These are phyloP conservation scores for Amphipoea lucens DNA, from an alignment of 2,888 invertebrate species.

Conservation along the genomic window DNA sequence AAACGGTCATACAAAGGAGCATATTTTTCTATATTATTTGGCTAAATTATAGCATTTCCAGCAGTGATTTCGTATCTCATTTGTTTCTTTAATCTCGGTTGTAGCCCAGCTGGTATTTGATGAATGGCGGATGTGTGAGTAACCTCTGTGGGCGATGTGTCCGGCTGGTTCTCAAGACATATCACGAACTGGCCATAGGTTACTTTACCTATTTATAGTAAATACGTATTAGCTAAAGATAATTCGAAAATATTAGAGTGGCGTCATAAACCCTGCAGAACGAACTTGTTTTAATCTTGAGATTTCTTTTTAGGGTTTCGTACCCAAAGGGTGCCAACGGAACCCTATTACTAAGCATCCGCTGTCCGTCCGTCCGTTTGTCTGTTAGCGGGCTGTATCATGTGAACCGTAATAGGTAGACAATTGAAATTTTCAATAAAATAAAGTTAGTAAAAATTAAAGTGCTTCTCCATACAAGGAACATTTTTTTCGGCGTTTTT, in stretches of 20 bases:
- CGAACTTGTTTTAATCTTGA: not conserved
- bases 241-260: too few relatives aligned
- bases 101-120: slow-evolving; percentile 39
- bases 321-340: not conserved
- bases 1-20: not conserved
- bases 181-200: slow-evolving; percentile 52
- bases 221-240: not conserved
- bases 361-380: not conserved
- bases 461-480: too few relatives aligned
- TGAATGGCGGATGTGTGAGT: slow-evolving; percentile 57
- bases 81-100: slow-evolving; percentile 22
- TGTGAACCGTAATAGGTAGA: not conserved
- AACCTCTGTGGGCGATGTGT: slow-evolving; percentile 45
- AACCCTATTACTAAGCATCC: not conserved
- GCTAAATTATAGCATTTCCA: not conserved
- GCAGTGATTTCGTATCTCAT: not conserved
- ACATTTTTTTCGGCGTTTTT: too few relatives aligned
- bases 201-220: not conserved
- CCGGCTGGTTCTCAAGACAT: slow-evolving; percentile 52
- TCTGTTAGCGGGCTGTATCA: not conserved
- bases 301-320: not conserved
- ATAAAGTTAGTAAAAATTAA: too few relatives aligned
- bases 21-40: not conserved
- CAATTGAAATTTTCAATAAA: not conserved
- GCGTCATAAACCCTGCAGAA: not conserved